Evolutionary conservation across 2,888 invertebrate genomes (phyloP), one percentile per base, ranked within the genome.

Genomic region (Agonopterix subpropinquella): DNA sequence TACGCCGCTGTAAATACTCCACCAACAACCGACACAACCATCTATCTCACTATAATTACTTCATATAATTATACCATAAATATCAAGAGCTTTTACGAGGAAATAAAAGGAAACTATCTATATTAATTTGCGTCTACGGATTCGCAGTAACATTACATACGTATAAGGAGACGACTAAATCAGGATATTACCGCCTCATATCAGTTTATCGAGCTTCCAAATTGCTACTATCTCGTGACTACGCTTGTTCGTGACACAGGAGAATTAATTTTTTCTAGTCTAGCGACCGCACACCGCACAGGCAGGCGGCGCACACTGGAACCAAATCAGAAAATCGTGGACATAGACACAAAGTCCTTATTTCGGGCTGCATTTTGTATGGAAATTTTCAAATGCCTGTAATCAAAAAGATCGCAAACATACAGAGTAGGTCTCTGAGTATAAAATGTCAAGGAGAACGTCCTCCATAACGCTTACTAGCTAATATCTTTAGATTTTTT

Each of bases 61-160:
- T 51, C 53, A 75, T 75, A 77, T 77, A 79, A 80, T 80, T 77
- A 80, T 72, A 53, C 73, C 59, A 75, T 80, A 78, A 81, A 80
- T 78, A 73, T 67, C 64, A 57, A 52, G 45, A 54, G 61, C 62
- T 66, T 65, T 65, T 64, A 61, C 59, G 55, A 61, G 63, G 59
- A 59, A 62, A 69, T 66, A 62, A 61, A 62, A 65, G 60, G 58
- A 62, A 55, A 57, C 53, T 64, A 67, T 42, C 42, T n/a, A 11
- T 11, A 13, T 59, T 61, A 59, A 67, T 61, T 53, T 52, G 47
- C 53, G 53, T 41, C 44, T 41, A 13, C 11, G 43, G 13, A 41
- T 36, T 36, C 43, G 46, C 42, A 48, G 48, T 37, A 28, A 28
- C 28, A 28, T 28, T 28, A 28, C 28, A n/a, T 39, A 51, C 48